Base-by-base conservation (phyloP, 2,888 invertebrate species). In the Ctena decussata region DNA sequence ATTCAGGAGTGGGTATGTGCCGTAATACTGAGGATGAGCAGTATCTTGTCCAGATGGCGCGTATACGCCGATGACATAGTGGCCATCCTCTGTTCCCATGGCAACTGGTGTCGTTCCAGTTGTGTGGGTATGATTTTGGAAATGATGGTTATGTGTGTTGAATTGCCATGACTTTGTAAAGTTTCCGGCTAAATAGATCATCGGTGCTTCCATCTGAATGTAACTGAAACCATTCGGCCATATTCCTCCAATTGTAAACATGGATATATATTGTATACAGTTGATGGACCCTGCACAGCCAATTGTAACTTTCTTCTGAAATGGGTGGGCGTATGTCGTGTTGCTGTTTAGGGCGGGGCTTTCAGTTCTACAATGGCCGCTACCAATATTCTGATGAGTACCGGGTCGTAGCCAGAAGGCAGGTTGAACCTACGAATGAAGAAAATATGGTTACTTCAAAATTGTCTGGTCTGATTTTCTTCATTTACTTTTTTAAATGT, bases 151-250 rank as follows among this genome's bases (percentile, higher is more conserved):
- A 0, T 27, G 11, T 8, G 77, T 71, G 60, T 88, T 85, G 18
- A 84, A 85, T 41, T 79, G 80, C 21, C 53, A 80, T 32, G 53
- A n/a, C n/a, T 70, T 65, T 0, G 81, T 81, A 35, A 91, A 88
- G 18, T 91, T 88, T 0, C 85, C 79, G 12, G 82, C 74, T 80
- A 91, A 53, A 75, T 89, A 91, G 0, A 79, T 84, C 0, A 88
- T 80, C 0, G 90, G 90, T 8, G 89, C 82, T 49, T 88, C 88
- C 76, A 91, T 80, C 24, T 88, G 86, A 24, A 87, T 79, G 24
- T 41, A 75, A 5, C 76, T 65, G 8, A 73, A 65, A 57, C 85
- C 86, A 3, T 53, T 30, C 0, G 90, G 90, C 83, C 88, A 89
- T 30, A 87, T 46, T 44, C 89, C 88, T 0, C 77, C 88, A 15